These are phyloP conservation scores for Crocodylus rhombifer DNA, from an alignment of 2,797 vertebrate genomes.

Conservation along the genomic window DNA sequence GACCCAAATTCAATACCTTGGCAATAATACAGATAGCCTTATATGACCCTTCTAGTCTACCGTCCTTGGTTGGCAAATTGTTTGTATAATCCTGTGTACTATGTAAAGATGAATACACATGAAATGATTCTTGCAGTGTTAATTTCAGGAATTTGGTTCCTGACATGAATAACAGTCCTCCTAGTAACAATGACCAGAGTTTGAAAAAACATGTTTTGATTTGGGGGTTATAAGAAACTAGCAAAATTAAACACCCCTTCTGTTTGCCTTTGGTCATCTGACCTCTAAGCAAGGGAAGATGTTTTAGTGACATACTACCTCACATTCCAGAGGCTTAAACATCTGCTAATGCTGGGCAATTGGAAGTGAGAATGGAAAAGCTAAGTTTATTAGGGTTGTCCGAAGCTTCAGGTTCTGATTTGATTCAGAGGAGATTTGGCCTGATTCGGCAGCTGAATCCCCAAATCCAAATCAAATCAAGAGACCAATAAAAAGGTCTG, in stretches of 20 bases:
- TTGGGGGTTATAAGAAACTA: not conserved
- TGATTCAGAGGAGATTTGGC: too few relatives aligned
- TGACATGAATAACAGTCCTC: not conserved
- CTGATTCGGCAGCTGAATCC: too few relatives aligned
- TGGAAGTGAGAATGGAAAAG: not conserved
- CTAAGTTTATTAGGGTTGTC: not conserved
- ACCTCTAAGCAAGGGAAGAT: not conserved
- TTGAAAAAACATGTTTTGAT: conserved; percentile 9
- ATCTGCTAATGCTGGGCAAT: not conserved
- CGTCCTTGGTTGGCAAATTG: not conserved
- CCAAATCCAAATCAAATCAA: too few relatives aligned
- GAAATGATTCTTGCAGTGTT: not conserved
- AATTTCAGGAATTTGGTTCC: not conserved
- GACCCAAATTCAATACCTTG: not conserved
- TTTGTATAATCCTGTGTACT: not conserved
- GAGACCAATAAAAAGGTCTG: too few relatives aligned
- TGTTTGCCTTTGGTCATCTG: not conserved
- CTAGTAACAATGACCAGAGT: not conserved
- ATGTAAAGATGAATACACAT: not conserved
- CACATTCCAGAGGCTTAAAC: not conserved
- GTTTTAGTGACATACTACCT: not conserved
- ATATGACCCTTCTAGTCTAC: not conserved
- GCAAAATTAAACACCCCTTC: not conserved
- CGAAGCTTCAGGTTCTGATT: too few relatives aligned
- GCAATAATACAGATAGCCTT: not conserved